A percentile compares a stretch with the other conserved stretches of the same genome.
phyloP scores from a whole-genome alignment of 2,797 vertebrate species.

The Acipenser ruthenus region DNA sequence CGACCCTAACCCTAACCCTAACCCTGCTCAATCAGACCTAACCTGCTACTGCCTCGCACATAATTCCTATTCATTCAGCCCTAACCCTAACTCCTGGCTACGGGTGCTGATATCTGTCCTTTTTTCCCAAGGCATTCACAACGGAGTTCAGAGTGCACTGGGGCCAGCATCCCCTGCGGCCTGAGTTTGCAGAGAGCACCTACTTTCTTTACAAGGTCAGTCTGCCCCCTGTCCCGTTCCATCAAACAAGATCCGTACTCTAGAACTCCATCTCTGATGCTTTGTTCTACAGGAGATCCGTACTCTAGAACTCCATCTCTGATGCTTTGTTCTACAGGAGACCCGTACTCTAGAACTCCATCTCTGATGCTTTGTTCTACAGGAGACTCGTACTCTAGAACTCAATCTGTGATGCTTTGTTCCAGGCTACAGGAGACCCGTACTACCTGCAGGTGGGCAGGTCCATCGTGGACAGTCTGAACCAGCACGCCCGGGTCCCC shows the following conservation, averaged over 20 bases:
- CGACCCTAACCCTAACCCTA: too few relatives aligned
- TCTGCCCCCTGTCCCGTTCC: too few relatives aligned
- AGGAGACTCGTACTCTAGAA: background rate
- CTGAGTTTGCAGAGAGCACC: slow-evolving; percentile 76
- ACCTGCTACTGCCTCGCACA: too few relatives aligned
- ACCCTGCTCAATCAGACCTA: too few relatives aligned
- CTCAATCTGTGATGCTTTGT: background rate
- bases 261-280: background rate
- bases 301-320: background rate
- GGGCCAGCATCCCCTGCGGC: slow-evolving; percentile 71
- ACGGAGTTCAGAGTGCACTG: slow-evolving; percentile 73
- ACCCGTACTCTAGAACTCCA: background rate
- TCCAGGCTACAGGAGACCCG: slow-evolving; percentile 68
- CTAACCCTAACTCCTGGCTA: too few relatives aligned
- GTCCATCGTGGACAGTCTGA: slow-evolving; percentile 72
- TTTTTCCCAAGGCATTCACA: slow-evolving; percentile 59
- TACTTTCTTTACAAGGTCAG: slow-evolving; percentile 75
- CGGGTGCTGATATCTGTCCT: too few relatives aligned
- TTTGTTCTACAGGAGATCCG: background rate
- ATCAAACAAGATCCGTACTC: background rate
- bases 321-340: background rate
- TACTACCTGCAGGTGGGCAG: slow-evolving; percentile 76
- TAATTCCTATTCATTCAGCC: too few relatives aligned
- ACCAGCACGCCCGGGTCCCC: slow-evolving; percentile 66
- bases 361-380: background rate